Evolutionary conservation across 1,140 invertebrate genomes (phyloP).

Genomic region (Cydia amplana): DNA sequence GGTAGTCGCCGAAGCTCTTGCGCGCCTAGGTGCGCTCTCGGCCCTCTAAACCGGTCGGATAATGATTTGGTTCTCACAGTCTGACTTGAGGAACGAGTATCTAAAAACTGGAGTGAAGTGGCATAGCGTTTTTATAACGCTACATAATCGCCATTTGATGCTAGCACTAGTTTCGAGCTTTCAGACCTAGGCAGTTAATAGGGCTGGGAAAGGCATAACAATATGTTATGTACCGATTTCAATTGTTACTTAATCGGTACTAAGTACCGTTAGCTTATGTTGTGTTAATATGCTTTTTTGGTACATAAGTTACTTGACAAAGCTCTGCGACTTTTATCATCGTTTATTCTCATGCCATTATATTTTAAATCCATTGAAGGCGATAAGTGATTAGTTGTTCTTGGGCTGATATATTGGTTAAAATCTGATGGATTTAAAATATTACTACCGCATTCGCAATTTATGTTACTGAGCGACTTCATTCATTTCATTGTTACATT

Average conservation of each 20-base stretch:
- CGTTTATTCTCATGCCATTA: neutral
- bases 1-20: neutral
- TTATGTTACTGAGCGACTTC: neutral
- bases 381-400: neutral
- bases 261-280: constrained; percentile 6
- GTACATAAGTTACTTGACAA: neutral
- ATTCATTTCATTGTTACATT: constrained; percentile 9
- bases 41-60: constrained; percentile 55
- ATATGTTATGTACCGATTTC: neutral
- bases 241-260: constrained; percentile 10
- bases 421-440: constrained; percentile 4
- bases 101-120: constrained; percentile 76
- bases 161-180: constrained; percentile 11
- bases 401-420: neutral
- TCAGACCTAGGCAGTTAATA: constrained; percentile 1
- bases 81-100: constrained; percentile 75
- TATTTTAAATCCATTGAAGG: constrained; percentile 4
- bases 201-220: neutral
- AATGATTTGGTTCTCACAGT: constrained; percentile 73
- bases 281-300: constrained; percentile 12
- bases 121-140: constrained; percentile 72
- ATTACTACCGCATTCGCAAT: neutral
- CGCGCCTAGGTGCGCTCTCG: constrained; percentile 49
- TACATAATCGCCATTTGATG: constrained; percentile 58
- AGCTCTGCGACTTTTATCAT: neutral